Evolutionary conservation across 2,797 vertebrate genomes (phyloP), one percentile per base, ranked within the genome.

Genomic region (Uromys caudimaculatus): DNA sequence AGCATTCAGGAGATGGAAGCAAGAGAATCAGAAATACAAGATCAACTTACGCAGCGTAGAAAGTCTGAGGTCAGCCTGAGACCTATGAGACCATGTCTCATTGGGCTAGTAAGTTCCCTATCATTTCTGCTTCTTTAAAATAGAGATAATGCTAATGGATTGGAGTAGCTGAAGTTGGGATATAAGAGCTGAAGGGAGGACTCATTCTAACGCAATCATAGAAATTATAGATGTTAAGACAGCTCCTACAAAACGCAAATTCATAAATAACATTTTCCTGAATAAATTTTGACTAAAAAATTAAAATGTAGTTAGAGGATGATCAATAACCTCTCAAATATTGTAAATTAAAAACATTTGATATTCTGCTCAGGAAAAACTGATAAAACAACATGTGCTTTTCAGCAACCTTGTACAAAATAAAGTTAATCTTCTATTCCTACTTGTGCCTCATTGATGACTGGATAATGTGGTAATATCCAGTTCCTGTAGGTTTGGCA

Each of bases 101-200:
- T 67, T 90, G 56, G 64, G 23, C 32, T 62, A 78, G 21, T 73
- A 82, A 89, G 16, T 35, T 56, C 27, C 52, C 1, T 38, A 21
- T 75, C 29, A 38, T 82, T 83, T 75, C 21, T 64, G 95, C 47
- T 77, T 69, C 85, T 91, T 24, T 84, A 84, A 95, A 90, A 84
- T 75, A 47, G 69, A 38, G n/a, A 41, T 96, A 62, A 76, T 67
- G 35, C 21, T 29, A 83, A 0, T 27, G n/a, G 29, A 4, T 67
- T 44, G 8, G 38, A 94, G 44, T 14, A n/a, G 69, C 24, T 56
- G n/a, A 93, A 81, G 75, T 58, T 52, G 52, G 87, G 44, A 62
- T 0, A 12, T n/a, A 60, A 27, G 4, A 73, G 11, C 60, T 38
- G 71, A 58, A 47, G 32, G 69, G 89, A 69, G 58, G 35, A 2